phyloP scores from a whole-genome alignment of 2,113 vertebrate species.

The Xyliphius kryptos region DNA sequence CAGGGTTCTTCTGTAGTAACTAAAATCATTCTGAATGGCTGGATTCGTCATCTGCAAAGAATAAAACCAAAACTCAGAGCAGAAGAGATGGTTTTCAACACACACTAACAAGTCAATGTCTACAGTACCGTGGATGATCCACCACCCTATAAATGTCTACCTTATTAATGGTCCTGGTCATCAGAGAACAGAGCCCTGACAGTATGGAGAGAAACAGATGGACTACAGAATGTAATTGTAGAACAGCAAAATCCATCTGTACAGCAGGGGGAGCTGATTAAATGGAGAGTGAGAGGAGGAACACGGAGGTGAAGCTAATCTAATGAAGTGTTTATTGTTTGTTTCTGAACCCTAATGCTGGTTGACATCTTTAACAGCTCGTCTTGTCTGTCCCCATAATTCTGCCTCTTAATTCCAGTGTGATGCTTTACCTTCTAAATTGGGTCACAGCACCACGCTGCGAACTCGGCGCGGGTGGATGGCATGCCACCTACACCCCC shows the following conservation, averaged over 20 bases:
- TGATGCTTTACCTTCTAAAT: constrained; percentile 40
- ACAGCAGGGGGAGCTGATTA: no score
- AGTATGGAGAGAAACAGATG: no score
- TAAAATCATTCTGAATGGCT: constrained; percentile 42
- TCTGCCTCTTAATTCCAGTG: constrained; percentile 24
- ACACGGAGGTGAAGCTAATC: no score
- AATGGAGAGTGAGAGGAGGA: no score
- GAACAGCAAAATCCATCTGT: no score
- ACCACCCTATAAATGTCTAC: no score
- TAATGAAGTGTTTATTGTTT: no score
- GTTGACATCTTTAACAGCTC: no score
- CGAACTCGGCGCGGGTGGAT: constrained; percentile 54
- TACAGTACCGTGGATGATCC: not conserved
- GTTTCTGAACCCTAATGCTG: constrained; percentile 4
- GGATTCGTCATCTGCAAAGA: constrained; percentile 39
- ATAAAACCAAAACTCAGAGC: not conserved
- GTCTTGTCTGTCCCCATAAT: constrained; percentile 41
- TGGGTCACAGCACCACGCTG: constrained; percentile 58
- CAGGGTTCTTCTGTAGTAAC: constrained; percentile 42
- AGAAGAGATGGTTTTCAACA: not conserved
- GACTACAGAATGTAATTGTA: no score
- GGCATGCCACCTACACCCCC: constrained; percentile 59
- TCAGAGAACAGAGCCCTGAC: no score
- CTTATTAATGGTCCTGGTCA: no score
- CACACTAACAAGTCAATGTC: not conserved